Percentiles rank a stretch among this genome's conserved stretches.
phyloP scores from a whole-genome alignment of 2,888 invertebrate genomes.

The Kuschelorhynchus macadamiae region DNA sequence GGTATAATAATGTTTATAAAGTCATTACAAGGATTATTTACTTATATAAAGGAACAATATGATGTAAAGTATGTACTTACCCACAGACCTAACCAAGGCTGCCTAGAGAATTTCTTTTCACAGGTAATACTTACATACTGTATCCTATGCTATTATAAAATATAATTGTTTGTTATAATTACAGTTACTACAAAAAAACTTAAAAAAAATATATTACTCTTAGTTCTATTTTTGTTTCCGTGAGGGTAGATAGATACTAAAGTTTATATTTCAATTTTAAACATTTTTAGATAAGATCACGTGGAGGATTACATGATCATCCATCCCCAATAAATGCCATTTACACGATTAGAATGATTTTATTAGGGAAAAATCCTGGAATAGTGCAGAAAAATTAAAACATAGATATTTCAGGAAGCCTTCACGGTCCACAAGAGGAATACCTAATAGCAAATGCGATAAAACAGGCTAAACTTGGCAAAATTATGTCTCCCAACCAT shows the following conservation, averaged over 20 bases:
- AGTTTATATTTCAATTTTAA: too few relatives aligned
- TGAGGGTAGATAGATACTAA: too few relatives aligned
- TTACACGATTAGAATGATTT: slow-evolving; percentile 33
- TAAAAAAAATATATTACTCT: too few relatives aligned
- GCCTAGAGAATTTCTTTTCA: slow-evolving; percentile 22
- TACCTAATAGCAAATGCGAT: slow-evolving; percentile 24
- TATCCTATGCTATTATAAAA: too few relatives aligned
- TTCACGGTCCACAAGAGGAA: slow-evolving; percentile 28
- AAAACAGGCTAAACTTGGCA: slow-evolving; percentile 24
- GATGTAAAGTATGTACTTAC: slow-evolving; percentile 13
- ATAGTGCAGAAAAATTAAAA: slow-evolving; percentile 14
- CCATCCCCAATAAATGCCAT: slow-evolving; percentile 36
- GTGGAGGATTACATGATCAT: slow-evolving; percentile 23
- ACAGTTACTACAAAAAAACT: too few relatives aligned
- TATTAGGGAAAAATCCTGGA: slow-evolving; percentile 41
- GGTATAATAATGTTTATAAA: not conserved
- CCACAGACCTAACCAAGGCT: slow-evolving; percentile 17
- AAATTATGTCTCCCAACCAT: slow-evolving; percentile 2
- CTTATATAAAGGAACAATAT: not conserved
- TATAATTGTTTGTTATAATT: too few relatives aligned
- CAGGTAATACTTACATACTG: too few relatives aligned
- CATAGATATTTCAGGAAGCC: slow-evolving; percentile 17
- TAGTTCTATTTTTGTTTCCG: too few relatives aligned
- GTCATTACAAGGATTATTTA: slow-evolving; percentile 12
- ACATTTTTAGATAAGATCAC: slow-evolving; percentile 4